phyloP scores from a whole-genome alignment of 2,888 invertebrate species.

The Crocallis elinguaria region DNA sequence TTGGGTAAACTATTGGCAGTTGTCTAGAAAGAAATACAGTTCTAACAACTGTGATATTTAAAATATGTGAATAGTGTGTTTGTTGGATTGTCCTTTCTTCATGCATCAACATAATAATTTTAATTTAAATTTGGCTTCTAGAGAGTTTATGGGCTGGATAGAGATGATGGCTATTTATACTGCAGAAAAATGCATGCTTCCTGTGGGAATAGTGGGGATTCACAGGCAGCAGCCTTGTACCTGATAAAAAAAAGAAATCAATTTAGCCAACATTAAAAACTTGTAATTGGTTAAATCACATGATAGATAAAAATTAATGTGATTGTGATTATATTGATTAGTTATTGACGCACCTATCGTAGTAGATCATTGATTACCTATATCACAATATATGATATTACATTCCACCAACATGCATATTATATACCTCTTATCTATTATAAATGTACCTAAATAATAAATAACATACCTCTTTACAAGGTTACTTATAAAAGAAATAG shows the following conservation, averaged over 20 bases:
- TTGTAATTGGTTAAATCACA: slow-evolving; percentile 41
- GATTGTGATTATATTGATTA: slow-evolving; percentile 28
- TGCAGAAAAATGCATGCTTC: too few species aligned
- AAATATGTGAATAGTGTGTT: too few species aligned
- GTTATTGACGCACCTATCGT: slow-evolving; percentile 1
- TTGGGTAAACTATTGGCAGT: too few species aligned
- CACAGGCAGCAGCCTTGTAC: too few species aligned
- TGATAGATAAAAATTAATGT: slow-evolving; percentile 47
- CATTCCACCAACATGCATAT: not conserved
- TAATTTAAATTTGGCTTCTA: too few species aligned
- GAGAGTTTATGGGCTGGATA: too few species aligned
- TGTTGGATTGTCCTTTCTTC: too few species aligned
- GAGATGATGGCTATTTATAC: too few species aligned
- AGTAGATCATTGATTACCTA: slow-evolving; percentile 9
- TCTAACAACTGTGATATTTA: too few species aligned
- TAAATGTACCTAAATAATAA: not conserved
- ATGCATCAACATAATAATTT: too few species aligned
- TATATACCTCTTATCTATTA: not conserved
- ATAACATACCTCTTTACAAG: not conserved
- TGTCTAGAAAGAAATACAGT: too few species aligned
- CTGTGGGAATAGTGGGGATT: not conserved
- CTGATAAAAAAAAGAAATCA: not conserved
- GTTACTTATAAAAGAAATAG: too few species aligned
- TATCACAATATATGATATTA: not conserved
- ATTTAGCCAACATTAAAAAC: slow-evolving; percentile 22